phyloP scores from a whole-genome alignment of 2,888 invertebrate species.

The Magallana nippona region DNA sequence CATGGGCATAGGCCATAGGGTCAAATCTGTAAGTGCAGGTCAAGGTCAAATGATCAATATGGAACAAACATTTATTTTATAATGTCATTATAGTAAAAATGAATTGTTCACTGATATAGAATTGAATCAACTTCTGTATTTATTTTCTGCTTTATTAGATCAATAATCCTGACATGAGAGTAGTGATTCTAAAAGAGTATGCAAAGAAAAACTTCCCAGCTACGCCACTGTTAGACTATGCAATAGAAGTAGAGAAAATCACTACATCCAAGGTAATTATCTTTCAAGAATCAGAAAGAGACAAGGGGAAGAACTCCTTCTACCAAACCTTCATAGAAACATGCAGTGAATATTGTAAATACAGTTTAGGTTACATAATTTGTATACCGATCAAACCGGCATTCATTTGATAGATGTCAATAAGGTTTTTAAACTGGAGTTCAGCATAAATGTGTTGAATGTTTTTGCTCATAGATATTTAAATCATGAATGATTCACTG shows the following conservation, averaged over 20 bases:
- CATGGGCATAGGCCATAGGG: conserved; percentile 98
- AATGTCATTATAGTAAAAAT: neutral
- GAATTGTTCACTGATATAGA: no score
- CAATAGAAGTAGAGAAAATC: conserved; percentile 98
- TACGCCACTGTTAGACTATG: conserved; percentile 96
- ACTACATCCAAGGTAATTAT: conserved; percentile 90
- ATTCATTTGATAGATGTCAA: no score
- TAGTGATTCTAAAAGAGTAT: conserved; percentile 97
- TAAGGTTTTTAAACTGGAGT: no score
- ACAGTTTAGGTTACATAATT: no score
- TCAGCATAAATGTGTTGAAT: no score
- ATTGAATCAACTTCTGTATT: no score
- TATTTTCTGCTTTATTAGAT: no score
- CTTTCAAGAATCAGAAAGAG: neutral
- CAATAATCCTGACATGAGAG: conserved; percentile 87
- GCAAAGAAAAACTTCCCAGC: conserved; percentile 95
- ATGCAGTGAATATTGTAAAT: no score
- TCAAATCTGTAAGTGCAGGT: conserved; percentile 83
- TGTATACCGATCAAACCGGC: no score
- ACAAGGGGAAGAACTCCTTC: neutral
- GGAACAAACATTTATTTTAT: neutral
- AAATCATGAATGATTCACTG: no score
- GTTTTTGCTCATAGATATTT: no score
- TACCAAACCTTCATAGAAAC: neutral
- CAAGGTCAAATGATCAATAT: conserved; percentile 19